phyloP scores from a whole-genome alignment of 2,113 vertebrate species.

The Phylloscopus trochiloides region DNA sequence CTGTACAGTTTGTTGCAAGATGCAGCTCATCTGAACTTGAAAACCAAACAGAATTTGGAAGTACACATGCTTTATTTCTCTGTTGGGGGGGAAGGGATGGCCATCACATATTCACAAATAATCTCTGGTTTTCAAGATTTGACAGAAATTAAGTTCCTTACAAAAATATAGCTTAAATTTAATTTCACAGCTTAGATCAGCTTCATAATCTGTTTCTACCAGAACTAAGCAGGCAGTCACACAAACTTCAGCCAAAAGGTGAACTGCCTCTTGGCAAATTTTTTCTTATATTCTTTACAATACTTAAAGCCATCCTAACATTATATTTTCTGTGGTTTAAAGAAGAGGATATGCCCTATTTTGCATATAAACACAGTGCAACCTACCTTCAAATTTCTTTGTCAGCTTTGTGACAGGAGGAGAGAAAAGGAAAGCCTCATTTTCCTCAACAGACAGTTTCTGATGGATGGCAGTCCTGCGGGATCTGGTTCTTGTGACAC shows the following conservation, averaged over 20 bases:
- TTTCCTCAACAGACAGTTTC: constrained; percentile 44
- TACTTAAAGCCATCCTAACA: not conserved
- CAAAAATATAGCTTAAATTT: not conserved
- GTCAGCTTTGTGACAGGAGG: constrained; percentile 74
- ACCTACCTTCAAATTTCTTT: constrained; percentile 81
- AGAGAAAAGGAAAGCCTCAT: constrained; percentile 76
- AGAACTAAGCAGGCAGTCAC: not conserved
- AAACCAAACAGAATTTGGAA: not conserved
- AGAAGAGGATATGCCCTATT: not conserved
- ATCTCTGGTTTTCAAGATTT: not conserved
- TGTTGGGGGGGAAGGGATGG: fast-evolving
- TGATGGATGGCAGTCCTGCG: not conserved
- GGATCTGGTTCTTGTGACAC: constrained; percentile 62
- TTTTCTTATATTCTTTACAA: not conserved
- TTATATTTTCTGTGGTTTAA: not conserved
- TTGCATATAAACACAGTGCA: not conserved
- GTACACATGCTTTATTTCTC: not conserved
- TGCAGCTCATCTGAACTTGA: not conserved
- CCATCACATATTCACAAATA: not conserved
- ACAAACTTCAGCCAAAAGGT: not conserved
- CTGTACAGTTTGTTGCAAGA: not conserved
- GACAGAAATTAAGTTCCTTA: not conserved
- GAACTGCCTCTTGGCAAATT: not conserved
- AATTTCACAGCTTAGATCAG: not conserved
- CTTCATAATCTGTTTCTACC: not conserved